Evolutionary conservation across 1,140 invertebrate species (phyloP).

Genomic region (Lordiphosa clarofinis): DNA sequence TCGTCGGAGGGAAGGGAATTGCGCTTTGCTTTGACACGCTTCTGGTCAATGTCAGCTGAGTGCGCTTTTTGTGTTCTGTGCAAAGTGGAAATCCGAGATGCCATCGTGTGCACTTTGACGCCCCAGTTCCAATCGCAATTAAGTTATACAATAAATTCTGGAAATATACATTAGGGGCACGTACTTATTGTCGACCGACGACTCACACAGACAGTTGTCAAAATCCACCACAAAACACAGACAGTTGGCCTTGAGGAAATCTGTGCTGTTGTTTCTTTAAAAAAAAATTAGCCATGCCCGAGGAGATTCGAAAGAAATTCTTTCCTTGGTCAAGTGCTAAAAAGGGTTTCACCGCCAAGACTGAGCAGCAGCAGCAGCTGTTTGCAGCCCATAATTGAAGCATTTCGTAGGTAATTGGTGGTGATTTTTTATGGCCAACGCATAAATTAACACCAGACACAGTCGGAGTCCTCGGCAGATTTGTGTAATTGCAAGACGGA

Average conservation of each 20-base stretch:
- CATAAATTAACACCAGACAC: slow-evolving; percentile 73
- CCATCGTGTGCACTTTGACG: slow-evolving; percentile 42
- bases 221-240: background rate
- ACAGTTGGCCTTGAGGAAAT: slow-evolving; percentile 34
- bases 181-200: slow-evolving; percentile 2
- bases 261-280: background rate
- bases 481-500: slow-evolving; percentile 64
- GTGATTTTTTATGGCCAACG: slow-evolving; percentile 69
- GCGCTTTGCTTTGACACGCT: slow-evolving; percentile 49
- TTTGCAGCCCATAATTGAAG: slow-evolving; percentile 72
- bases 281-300: no score
- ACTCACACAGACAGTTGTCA: background rate
- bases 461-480: slow-evolving; percentile 45
- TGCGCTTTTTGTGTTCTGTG: slow-evolving; percentile 14
- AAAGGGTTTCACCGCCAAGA: slow-evolving; percentile 57
- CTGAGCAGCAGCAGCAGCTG: slow-evolving; percentile 49
- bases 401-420: slow-evolving; percentile 68
- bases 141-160: slow-evolving; percentile 26
- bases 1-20: slow-evolving; percentile 4
- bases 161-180: slow-evolving; percentile 17
- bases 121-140: slow-evolving; percentile 47
- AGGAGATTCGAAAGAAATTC: slow-evolving; percentile 29
- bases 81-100: slow-evolving; percentile 31
- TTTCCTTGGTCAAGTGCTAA: slow-evolving; percentile 42
- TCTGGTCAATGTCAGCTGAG: slow-evolving; percentile 62